Base-by-base conservation (phyloP, 2,888 invertebrate species). In the Orthonevra nobilis region DNA sequence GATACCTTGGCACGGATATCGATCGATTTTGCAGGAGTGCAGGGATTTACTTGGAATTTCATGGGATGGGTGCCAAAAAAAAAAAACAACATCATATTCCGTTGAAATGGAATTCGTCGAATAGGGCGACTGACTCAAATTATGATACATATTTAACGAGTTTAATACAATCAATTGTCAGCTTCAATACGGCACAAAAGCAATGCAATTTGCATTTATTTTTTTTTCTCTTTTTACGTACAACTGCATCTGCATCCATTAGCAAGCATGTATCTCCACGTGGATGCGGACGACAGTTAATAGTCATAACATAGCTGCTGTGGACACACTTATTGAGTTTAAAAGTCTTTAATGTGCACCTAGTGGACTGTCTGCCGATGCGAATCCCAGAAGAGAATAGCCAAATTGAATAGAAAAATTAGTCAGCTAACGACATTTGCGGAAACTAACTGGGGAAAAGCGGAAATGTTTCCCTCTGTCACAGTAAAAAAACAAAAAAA, bases 341-440 rank as follows among this genome's bases (percentile, higher is more conserved):
- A 30, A 48, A 17, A 9, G 14, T 14, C 14, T 23, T 10, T 23
- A 3, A 20, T 5, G 7, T 3, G 6, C 5, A 17, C 12, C n/a
- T n/a, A 9, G 19, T 54, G 14, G n/a, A 34, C 23, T 26, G 40
- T 5, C 19, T 23, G 3, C 70, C 46, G 63, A n/a, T 42, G 20
- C 34, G 74, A 81, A 69, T 81, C 81, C 74, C 81, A 52, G 74
- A 63, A 23, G 52, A 74, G 50, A 63, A 50, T 12, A 48, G 56
- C 44, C 54, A 75, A 81, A 75, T 79, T 81, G 70, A 81, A 81
- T 81, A 63, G 75, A 50, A 61, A 68, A 81, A 70, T 81, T 81
- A 60, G 72, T 64, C 75, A 66, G 46, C 75, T 81, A 81, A 81
- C 66, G 19, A 40, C 48, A 54, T 81, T 81, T 81, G 60, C 15